Evolutionary conservation across 2,888 invertebrate species (phyloP).

Genomic region (Orchesellides sinensis): DNA sequence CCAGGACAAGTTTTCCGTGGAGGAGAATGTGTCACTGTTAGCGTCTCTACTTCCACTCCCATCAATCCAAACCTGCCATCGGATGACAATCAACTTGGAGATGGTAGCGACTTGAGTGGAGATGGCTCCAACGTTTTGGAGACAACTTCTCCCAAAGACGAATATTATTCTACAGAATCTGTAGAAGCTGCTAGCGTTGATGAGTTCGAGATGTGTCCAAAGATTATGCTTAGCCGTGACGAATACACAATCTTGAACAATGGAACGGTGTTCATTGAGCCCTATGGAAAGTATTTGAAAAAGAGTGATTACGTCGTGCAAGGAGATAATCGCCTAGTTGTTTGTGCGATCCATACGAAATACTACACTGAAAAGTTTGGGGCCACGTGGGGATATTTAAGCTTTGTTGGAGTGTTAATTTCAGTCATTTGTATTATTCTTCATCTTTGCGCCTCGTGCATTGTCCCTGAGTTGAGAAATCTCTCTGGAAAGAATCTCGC

Average conservation of each 20-base stretch:
- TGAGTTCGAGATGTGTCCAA: slow-evolving; percentile 76
- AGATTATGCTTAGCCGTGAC: slow-evolving; percentile 76
- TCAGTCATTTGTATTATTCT: slow-evolving; percentile 78
- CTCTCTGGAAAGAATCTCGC: slow-evolving; percentile 79
- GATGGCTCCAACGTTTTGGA: slow-evolving; percentile 68
- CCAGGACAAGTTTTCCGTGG: slow-evolving; percentile 75
- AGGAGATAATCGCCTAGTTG: slow-evolving; percentile 76
- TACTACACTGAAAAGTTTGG: slow-evolving; percentile 76
- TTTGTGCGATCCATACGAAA: slow-evolving; percentile 76
- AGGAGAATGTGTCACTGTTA: slow-evolving; percentile 75
- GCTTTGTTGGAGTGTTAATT: slow-evolving; percentile 78
- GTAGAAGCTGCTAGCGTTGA: slow-evolving; percentile 49
- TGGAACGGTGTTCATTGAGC: slow-evolving; percentile 76
- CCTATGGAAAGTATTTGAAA: slow-evolving; percentile 76
- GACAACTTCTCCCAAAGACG: slow-evolving; percentile 63
- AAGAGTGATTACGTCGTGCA: slow-evolving; percentile 76
- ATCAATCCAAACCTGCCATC: slow-evolving; percentile 64
- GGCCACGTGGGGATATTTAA: slow-evolving; percentile 77
- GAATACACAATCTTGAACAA: slow-evolving; percentile 76
- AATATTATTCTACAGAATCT: slow-evolving; percentile 54
- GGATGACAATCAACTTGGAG: slow-evolving; percentile 65
- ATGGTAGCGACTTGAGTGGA: slow-evolving; percentile 67
- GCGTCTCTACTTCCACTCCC: slow-evolving; percentile 66
- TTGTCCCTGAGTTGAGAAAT: slow-evolving; percentile 78
- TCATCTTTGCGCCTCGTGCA: slow-evolving; percentile 78